These are phyloP conservation scores for Sus cebifrons DNA, from an alignment of 2,797 vertebrate genomes.

Conservation along the genomic window DNA sequence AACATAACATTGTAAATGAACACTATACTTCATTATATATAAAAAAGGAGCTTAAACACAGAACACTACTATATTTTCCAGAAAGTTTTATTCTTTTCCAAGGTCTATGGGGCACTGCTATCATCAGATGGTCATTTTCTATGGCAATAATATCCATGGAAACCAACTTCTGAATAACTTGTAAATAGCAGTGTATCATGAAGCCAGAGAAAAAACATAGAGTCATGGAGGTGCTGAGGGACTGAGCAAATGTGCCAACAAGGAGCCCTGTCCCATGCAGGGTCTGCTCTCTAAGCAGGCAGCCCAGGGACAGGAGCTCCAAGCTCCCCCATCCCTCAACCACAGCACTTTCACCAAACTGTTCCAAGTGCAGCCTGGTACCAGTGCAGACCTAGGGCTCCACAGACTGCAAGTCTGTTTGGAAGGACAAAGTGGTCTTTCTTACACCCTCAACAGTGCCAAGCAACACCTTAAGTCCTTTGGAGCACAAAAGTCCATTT, in stretches of 20 bases:
- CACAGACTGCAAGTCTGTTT: neutral
- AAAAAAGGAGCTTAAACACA: neutral
- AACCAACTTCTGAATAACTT: neutral
- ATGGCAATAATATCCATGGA: neutral
- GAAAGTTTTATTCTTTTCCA: slow-evolving; percentile 35
- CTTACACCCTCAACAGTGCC: neutral
- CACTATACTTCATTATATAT: too few relatives aligned
- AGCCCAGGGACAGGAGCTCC: neutral
- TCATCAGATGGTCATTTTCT: neutral
- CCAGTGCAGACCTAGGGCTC: too few relatives aligned
- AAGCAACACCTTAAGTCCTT: neutral
- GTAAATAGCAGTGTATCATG: neutral
- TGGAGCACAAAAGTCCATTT: slow-evolving; percentile 9
- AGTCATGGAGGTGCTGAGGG: neutral
- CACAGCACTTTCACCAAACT: neutral
- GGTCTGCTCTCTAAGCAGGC: too few relatives aligned
- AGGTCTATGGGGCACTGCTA: neutral
- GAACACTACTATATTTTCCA: neutral
- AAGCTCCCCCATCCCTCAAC: neutral
- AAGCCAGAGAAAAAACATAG: neutral
- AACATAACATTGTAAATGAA: too few relatives aligned
- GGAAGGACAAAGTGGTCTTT: neutral
- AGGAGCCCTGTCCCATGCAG: neutral
- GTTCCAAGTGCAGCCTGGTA: neutral
- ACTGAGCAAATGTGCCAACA: neutral